Base-by-base conservation (phyloP, 2,113 vertebrate species). In the Pleuronectes platessa region DNA sequence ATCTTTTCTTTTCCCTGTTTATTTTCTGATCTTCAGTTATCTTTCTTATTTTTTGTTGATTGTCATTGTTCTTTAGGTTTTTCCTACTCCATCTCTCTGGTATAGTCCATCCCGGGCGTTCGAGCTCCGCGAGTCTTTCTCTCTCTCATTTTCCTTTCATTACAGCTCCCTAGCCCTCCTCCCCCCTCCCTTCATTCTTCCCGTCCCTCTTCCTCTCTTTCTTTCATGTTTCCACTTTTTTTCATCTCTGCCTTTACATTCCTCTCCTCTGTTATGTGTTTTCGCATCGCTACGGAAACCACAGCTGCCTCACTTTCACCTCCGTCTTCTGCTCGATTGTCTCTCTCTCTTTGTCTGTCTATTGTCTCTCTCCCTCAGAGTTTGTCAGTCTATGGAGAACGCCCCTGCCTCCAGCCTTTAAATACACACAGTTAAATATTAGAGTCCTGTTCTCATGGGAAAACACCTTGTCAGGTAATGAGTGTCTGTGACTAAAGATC, bases 241-340 rank as follows among this genome's bases (percentile, higher is more conserved):
- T 55, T 45, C 40, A 42, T 58, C 56, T 45, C 60, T 56, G 55
- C 54, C 69, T 70, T 54, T 66, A 69, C 83, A 82, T 89, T 84
- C 74, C 81, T 78, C 24, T 47, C 51, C 6, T 74, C 55, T 81
- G 71, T 83, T 81, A 17, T 81, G 67, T 68, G 60, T 79, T 82
- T 75, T 58, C 53, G 18, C 15, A 12, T 87, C 21, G 23, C 45
- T 67, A n/a, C 71, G 61, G 83, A 70, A 67, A 86, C 80, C 35
- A 58, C 51, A 21, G 42, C 42, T 11, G 37, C 15, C 63, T 64
- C 60, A 23, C 61, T 58, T 56, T 63, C 69, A 61, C 54, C 45
- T 6, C 37, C 7, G 14, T n/a, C 35, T 27, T 1, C 35, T 31
- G 7, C 31, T 18, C 11, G 2, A 9, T 47, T 26, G 31, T 60